phyloP scores from a whole-genome alignment of 2,888 invertebrate species.

The Allacma fusca region DNA sequence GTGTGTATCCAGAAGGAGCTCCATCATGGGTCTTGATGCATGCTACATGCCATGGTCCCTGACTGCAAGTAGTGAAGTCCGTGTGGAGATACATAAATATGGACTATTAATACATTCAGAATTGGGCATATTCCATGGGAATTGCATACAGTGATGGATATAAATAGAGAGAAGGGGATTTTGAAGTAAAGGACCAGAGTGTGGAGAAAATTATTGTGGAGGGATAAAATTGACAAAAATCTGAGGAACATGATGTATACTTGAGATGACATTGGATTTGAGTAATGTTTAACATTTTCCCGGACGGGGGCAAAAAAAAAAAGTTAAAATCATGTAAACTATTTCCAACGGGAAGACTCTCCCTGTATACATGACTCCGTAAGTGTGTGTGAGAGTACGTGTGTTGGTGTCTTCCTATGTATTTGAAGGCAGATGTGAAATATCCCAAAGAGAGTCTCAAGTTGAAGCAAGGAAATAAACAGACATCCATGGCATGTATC shows the following conservation, averaged over 20 bases:
- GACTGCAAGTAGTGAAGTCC: no score
- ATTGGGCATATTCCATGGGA: no score
- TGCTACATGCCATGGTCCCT: no score
- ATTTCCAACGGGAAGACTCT: background rate
- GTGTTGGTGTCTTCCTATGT: no score
- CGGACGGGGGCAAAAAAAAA: background rate
- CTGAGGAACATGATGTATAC: background rate
- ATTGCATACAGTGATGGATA: no score
- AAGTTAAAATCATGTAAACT: constrained; percentile 24
- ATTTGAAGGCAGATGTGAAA: constrained; percentile 29
- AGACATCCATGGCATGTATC: constrained; percentile 24
- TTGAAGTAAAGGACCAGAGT: background rate
- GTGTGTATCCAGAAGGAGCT: no score
- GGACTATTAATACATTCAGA: no score
- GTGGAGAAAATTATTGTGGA: background rate
- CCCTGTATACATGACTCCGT: background rate
- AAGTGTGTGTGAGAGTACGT: background rate
- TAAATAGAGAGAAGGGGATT: no score
- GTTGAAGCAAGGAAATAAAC: constrained; percentile 28
- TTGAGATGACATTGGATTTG: background rate
- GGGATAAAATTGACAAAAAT: background rate
- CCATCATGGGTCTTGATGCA: no score
- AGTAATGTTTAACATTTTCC: background rate
- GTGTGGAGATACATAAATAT: no score
- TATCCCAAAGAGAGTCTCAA: constrained; percentile 16